Evolutionary conservation across 2,888 invertebrate genomes (phyloP), one percentile per base, ranked within the genome.

Genomic region (Hyles lineata): DNA sequence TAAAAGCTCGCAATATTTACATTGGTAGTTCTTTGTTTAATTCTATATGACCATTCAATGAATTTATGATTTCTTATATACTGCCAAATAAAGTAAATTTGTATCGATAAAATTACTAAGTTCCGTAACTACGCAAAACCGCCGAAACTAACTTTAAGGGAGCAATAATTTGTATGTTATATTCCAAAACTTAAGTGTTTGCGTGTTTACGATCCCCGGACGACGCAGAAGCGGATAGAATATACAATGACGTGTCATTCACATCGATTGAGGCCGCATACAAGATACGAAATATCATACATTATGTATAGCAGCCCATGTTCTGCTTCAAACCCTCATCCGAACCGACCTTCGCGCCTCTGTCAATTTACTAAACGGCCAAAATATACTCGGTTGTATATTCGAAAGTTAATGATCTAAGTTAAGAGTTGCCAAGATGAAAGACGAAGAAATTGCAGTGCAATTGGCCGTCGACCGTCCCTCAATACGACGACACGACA

Each of bases 171-270:
- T 85, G 85, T 85, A 77, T 75, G 84, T 84, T 85, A 83, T 90
- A 90, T 90, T 90, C 87, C 81, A 87, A 92, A 91, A 90, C 88
- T 88, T 87, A 88, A 90, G 88, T 90, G 90, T 90, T 91, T 89
- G 87, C 87, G 87, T 93, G 92, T 93, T 94, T 92, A 92, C 89
- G 91, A 92, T 87, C 87, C 85, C 88, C 90, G 90, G 90, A 89
- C 89, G 88, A 89, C 83, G 85, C 85, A 83, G 85, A 92, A 89
- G 87, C 89, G 91, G 89, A 90, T 90, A 88, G 92, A 94, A 94
- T 94, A 90, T 90, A 92, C 90, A 94, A 94, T 92, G 90, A 91
- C 87, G 87, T 93, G 92, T 93, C 92, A 90, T 92, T 93, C 92
- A 90, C 92, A 89, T 91, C 90, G 90, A 92, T 90, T 91, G 92